These are phyloP conservation scores for Aurelia aurita DNA, from an alignment of 30 jellyfish, hydroid and myxozoan genomes.

Conservation along the genomic window DNA sequence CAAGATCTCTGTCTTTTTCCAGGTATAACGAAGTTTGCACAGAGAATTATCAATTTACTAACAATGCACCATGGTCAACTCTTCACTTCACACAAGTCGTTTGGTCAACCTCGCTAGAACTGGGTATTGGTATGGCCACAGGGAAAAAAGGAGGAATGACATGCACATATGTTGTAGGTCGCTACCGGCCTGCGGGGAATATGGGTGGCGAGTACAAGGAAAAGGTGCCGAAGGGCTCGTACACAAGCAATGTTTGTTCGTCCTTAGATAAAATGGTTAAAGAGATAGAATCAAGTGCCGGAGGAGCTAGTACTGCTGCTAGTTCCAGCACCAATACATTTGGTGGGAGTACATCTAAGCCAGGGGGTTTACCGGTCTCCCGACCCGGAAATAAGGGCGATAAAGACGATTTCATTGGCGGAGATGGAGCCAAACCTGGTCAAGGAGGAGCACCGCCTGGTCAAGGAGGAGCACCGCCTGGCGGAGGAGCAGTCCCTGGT, in stretches of 20 bases:
- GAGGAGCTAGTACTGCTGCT: conserved; percentile 1
- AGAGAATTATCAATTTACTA: conserved; percentile 72
- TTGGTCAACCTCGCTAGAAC: conserved; percentile 64
- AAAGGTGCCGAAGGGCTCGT: conserved; percentile 71
- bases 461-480: background rate
- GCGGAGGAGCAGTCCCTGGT: conserved; percentile 10
- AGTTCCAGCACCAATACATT: background rate
- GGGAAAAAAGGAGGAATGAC: conserved; percentile 61
- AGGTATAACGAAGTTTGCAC: conserved; percentile 97
- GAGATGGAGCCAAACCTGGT: conserved; percentile 10
- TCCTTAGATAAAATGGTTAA: conserved; percentile 26
- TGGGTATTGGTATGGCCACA: conserved; percentile 85
- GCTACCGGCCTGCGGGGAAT: conserved; percentile 78
- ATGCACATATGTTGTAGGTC: conserved; percentile 79
- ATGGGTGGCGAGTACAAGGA: conserved; percentile 57
- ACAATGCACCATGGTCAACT: conserved; percentile 49
- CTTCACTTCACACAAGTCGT: conserved; percentile 86
- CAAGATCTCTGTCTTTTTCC: background rate
- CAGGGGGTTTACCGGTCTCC: too few relatives aligned
- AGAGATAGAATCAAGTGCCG: conserved; percentile 25
- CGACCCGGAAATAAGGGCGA: too few relatives aligned
- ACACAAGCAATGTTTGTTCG: conserved; percentile 29
- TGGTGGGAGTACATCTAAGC: too few relatives aligned
- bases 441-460: background rate
- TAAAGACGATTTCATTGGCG: background rate